Percentiles rank a stretch among this genome's conserved stretches.
Conservation (phyloP, 2,888 invertebrate genomes). For the Leptopterna dolabrata region DNA sequence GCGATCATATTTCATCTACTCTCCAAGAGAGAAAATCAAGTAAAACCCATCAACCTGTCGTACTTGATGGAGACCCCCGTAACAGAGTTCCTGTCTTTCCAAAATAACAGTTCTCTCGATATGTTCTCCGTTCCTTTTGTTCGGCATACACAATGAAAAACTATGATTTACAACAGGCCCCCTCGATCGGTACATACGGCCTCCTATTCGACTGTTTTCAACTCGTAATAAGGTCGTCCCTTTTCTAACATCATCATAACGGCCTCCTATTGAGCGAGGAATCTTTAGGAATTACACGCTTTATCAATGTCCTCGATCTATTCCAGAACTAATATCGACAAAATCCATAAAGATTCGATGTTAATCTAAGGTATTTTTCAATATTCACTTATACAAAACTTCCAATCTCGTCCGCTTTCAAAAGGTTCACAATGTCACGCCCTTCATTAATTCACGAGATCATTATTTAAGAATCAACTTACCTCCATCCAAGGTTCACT, state of each 20-base stretch:
- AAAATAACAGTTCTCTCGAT: background rate
- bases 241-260: background rate
- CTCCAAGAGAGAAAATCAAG: background rate
- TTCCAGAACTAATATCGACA: too few relatives aligned
- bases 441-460: too few relatives aligned
- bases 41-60: background rate
- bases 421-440: too few relatives aligned
- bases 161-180: background rate
- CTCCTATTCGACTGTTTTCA: too few relatives aligned
- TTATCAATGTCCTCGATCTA: background rate
- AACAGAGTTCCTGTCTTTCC: background rate
- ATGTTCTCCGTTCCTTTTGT: background rate
- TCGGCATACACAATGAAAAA: background rate
- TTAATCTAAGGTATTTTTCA: too few relatives aligned
- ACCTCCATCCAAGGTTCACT: too few relatives aligned
- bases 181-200: too few relatives aligned
- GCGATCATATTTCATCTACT: background rate
- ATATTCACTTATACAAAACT: too few relatives aligned
- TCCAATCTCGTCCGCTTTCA: too few relatives aligned
- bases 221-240: background rate
- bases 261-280: background rate
- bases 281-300: background rate
- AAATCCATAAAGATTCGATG: too few relatives aligned
- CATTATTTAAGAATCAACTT: too few relatives aligned
- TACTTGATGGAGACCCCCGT: background rate